phyloP scores from a whole-genome alignment of 2,113 vertebrate species.

The Thamnophis sirtalis region DNA sequence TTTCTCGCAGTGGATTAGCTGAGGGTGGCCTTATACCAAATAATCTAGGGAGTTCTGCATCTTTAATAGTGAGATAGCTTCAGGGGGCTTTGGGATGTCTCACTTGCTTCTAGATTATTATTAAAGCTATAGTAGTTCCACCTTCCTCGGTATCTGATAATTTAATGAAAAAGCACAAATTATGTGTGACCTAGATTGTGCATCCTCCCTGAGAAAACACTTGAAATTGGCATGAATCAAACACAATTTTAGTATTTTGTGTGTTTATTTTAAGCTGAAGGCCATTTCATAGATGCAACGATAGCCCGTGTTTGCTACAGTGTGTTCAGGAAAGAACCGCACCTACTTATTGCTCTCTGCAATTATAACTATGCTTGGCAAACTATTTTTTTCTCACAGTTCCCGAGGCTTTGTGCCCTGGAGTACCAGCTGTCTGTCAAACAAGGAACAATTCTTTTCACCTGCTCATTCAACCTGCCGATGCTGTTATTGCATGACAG shows the following conservation, averaged over 20 bases:
- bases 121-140: not conserved
- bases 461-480: not conserved
- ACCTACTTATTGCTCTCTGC: not conserved
- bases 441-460: not conserved
- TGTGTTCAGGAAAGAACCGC: not conserved
- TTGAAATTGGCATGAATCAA: not conserved
- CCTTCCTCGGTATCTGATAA: not conserved
- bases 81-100: not conserved
- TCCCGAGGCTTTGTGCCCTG: not conserved
- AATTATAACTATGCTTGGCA: not conserved
- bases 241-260: not conserved
- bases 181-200: not conserved
- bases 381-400: not conserved
- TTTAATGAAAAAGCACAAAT: not conserved
- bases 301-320: not conserved
- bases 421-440: not conserved
- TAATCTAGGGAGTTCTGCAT: not conserved
- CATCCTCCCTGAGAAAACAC: not conserved
- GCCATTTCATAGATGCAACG: not conserved
- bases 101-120: not conserved
- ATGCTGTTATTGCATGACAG: not conserved
- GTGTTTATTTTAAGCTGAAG: not conserved
- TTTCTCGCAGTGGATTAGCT: not conserved
- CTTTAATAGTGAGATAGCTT: not conserved
- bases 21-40: not conserved